Evolutionary conservation across 2,888 invertebrate genomes (phyloP), one percentile per base, ranked within the genome.

Genomic region (Agonopterix alstromeriana): DNA sequence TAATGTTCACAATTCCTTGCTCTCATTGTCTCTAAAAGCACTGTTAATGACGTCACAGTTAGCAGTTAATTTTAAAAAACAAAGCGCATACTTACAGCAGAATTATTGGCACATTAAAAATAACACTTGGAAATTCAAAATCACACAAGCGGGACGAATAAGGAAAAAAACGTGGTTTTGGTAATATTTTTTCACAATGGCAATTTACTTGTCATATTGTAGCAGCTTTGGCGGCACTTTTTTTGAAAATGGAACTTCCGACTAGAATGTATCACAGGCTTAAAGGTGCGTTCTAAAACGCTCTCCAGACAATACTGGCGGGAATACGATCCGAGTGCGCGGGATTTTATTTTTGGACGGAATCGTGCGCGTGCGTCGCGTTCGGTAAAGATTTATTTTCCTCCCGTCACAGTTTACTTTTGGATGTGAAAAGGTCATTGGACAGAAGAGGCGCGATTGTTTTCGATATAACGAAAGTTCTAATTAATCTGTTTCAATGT

Each of bases 351-450:
- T 86, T 83, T 70, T 58, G 83, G 82, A 73, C 46, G 51, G 57
- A 63, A 58, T 66, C 68, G 67, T 65, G 70, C 76, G 74, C 75
- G 57, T 63, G 77, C 80, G 73, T 66, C 57, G 54, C 47, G 61
- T 27, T 27, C 58, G 51, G 46, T 50, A 35, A 48, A 55, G 65
- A 73, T 74, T 72, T 76, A 77, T 77, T 77, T 78, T 76, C 67
- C 62, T 68, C 69, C 69, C 80, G 79, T 79, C 84, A 81, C 71
- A 73, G 77, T 76, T 78, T 80, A 77, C 80, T 82, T 87, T 83
- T 80, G 80, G 79, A 79, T 65, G 60, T 55, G 56, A 74, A 88
- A 88, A 88, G 87, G 87, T 88, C 87, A 78, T 82, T 86, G 87
- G 82, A 87, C 87, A 87, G 71, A 59, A 67, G 53, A 43, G 45